These are phyloP conservation scores for Oithona nana DNA, from an alignment of 2,888 invertebrate genomes.

Conservation along the genomic window DNA sequence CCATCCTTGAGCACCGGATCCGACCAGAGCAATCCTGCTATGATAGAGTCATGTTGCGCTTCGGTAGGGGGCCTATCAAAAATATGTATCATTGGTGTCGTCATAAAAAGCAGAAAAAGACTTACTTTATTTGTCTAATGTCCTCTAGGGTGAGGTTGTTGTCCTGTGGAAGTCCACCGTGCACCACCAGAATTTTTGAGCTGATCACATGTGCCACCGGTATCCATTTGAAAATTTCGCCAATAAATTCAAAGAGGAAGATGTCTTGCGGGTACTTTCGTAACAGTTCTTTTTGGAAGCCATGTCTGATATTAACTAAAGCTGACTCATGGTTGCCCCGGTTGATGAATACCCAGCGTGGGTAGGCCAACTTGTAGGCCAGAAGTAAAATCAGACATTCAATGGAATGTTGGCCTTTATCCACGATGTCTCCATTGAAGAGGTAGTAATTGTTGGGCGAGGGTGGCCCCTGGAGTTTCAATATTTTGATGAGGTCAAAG, in stretches of 20 bases:
- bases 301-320: background rate
- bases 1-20: constrained; percentile 4
- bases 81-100: background rate
- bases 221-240: background rate
- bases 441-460: constrained; percentile 6
- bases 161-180: background rate
- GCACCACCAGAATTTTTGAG: background rate
- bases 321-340: constrained; percentile 2
- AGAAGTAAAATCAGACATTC: background rate
- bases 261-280: background rate
- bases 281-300: background rate
- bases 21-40: constrained; percentile 2
- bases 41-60: background rate
- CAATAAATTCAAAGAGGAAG: background rate
- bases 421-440: constrained; percentile 12
- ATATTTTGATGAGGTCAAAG: constrained; percentile 7
- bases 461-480: background rate
- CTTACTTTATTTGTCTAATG: background rate
- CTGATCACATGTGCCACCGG: background rate
- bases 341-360: background rate
- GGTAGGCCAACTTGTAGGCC: background rate
- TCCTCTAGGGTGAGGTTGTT: background rate
- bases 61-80: background rate
- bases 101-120: background rate
- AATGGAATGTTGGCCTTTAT: background rate